Evolutionary conservation across 92 coral and sea anemone genomes (phyloP), one percentile per base, ranked within the genome.

Genomic region (Porites rus): DNA sequence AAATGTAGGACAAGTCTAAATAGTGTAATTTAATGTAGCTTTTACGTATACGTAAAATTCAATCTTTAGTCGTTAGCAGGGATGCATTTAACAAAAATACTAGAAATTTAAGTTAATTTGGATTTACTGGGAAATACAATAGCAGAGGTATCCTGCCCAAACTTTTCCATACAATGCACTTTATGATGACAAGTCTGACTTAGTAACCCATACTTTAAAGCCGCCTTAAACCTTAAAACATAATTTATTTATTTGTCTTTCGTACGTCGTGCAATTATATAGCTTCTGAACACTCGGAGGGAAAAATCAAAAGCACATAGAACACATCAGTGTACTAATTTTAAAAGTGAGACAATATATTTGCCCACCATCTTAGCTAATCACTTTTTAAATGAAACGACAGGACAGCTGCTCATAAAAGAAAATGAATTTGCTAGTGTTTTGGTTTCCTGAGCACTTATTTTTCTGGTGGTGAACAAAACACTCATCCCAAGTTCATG

Each of bases 11-110:
- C 28, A 25, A 25, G 28, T 25, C 28, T 25, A 25, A 25, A 25
- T 25, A 25, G 28, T 25, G 28, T 2, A 25, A 25, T 25, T 25
- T 25, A 25, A 25, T 25, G 28, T 25, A 25, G 28, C 28, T 25
- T 25, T 25, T 25, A 1, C 28, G 28, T 25, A 25, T 25, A 25
- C 28, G 28, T 25, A 25, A 25, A 25, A 25, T 25, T 25, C 28
- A 25, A 1, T 25, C 28, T 25, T 25, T 25, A 25, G 28, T 25
- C 28, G 28, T 25, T 25, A 25, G 28, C 28, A 25, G 28, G 28
- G 82, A 75, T 84, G 82, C 88, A 84, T 75, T 75, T 75, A 53
- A 75, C 51, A 84, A 31, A 84, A 25, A 73, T 74, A 6, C 50
- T 54, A 84, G 63, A 84, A 8, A 65, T 75, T 84, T 62, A 56